phyloP scores from a whole-genome alignment of 2,888 invertebrate genomes.

The Pherbina coryleti region DNA sequence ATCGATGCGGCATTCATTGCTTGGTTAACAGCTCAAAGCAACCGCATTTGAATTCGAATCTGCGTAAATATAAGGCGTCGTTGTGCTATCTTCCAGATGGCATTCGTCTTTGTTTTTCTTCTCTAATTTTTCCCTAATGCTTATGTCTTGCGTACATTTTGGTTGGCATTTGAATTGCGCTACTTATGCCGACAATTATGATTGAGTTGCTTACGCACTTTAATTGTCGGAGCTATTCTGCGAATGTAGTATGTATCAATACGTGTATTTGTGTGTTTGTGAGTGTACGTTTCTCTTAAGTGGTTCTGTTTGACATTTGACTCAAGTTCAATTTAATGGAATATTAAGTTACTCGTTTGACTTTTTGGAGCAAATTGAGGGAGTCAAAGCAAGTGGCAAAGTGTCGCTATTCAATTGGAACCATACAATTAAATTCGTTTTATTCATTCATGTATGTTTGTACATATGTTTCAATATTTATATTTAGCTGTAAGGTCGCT shows the following conservation, averaged over 20 bases:
- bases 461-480: no score
- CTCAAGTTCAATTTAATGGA: conserved; percentile 36
- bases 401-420: no score
- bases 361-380: neutral
- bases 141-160: conserved; percentile 26
- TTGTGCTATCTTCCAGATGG: conserved; percentile 62
- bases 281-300: neutral
- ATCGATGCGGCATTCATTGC: neutral
- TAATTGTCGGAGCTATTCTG: conserved; percentile 25
- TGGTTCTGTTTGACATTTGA: conserved; percentile 36
- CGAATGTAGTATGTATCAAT: neutral
- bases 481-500: no score
- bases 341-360: conserved; percentile 37
- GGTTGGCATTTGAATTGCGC: neutral
- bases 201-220: conserved; percentile 35
- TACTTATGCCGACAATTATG: conserved; percentile 27
- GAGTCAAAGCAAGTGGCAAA: neutral
- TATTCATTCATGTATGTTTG: no score
- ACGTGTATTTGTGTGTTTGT: neutral
- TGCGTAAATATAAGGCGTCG: conserved; percentile 47
- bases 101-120: conserved; percentile 29
- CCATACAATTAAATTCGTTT: no score
- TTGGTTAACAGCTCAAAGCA: neutral
- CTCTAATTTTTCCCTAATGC: neutral
- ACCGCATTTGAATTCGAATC: neutral